Base-by-base conservation (phyloP, 2,888 invertebrate genomes). In the Argyresthia albistria region DNA sequence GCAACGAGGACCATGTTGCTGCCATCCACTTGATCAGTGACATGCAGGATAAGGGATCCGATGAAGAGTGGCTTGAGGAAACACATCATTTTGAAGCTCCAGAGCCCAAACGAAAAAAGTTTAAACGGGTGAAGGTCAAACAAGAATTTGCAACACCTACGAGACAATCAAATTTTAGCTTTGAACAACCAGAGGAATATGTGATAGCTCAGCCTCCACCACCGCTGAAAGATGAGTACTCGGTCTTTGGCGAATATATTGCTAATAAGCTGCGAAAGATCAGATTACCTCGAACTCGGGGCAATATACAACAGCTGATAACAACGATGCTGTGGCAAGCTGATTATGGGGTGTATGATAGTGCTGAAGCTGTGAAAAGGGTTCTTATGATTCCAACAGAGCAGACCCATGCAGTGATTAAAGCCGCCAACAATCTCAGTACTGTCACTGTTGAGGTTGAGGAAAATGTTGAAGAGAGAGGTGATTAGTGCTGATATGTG, bases 291-390 rank as follows among this genome's bases (percentile, higher is more conserved):
- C 65, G 78, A 1, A 78, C 83, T 0, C 60, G 75, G 25, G 79
- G 82, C 0, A 87, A 87, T 55, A 64, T 87, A 4, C 86, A 87
- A 56, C 86, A 87, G 54, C 58, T 87, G 14, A 81, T 87, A 0
- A 80, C 86, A 25, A 87, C 86, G 3, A 75, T 86, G 58, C 56
- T 87, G 15, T 87, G 86, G 86, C 86, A 86, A 58, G 82, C 84
- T 0, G 86, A 87, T 52, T 84, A 82, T 61, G 86, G 86, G 0
- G 55, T 79, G 11, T 87, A 81, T 60, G 81, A 84, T 52, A 72
- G 66, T 60, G 75, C 83, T 8, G 83, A 82, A 0, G 66, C 82
- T 0, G 81, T 87, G 0, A 84, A 80, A 57, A 58, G 76, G 54
- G 71, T 87, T 0, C 60, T 84, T 0, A 62, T 80, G 64, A 37